These are phyloP conservation scores for Camponotus fellah DNA, from an alignment of 2,888 invertebrate species.

Conservation along the genomic window DNA sequence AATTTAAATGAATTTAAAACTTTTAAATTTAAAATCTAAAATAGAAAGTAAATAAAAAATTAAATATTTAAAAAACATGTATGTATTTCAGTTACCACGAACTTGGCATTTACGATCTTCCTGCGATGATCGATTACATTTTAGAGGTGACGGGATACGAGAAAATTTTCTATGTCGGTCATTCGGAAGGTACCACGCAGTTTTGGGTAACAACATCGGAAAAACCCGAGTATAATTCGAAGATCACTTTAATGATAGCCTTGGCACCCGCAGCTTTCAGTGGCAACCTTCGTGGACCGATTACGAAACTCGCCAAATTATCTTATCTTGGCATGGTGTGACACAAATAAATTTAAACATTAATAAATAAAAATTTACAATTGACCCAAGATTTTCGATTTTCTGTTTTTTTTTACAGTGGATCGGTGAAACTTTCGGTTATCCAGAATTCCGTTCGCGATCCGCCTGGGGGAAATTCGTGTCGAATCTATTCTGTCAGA, in stretches of 20 bases:
- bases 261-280: slow-evolving; percentile 84
- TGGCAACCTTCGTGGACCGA: slow-evolving; percentile 82
- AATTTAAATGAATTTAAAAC: neutral
- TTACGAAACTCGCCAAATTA: slow-evolving; percentile 81
- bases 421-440: slow-evolving; percentile 84
- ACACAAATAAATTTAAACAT: neutral
- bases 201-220: slow-evolving; percentile 84
- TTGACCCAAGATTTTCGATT: neutral
- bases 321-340: slow-evolving; percentile 84
- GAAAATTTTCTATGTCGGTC: slow-evolving; percentile 87
- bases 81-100: slow-evolving; percentile 83
- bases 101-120: slow-evolving; percentile 87
- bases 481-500: slow-evolving; percentile 80
- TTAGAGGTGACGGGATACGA: slow-evolving; percentile 83
- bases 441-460: slow-evolving; percentile 82
- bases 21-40: no score
- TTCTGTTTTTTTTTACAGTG: slow-evolving; percentile 73
- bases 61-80: neutral
- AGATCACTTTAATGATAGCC: slow-evolving; percentile 81
- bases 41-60: no score
- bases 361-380: neutral
- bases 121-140: slow-evolving; percentile 87
- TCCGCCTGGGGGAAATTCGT: slow-evolving; percentile 82
- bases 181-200: slow-evolving; percentile 87
- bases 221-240: slow-evolving; percentile 82